Evolutionary conservation across 2,888 invertebrate genomes (phyloP).

Genomic region (Lydus trimaculatus): DNA sequence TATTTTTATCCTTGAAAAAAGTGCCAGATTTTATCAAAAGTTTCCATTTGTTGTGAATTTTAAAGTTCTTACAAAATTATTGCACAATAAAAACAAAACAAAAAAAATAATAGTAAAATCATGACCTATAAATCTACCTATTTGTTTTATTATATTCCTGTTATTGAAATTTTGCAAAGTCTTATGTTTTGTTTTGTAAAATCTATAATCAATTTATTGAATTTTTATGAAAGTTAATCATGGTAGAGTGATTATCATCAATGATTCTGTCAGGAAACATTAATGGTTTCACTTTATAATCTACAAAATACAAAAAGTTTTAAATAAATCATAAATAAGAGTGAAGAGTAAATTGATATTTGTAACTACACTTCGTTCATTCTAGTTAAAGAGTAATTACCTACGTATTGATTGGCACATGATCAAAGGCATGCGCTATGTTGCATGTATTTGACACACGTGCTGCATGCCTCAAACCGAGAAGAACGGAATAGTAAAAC

Average conservation of each 20-base stretch:
- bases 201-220: not conserved
- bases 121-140: not conserved
- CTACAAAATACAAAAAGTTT: too few species aligned
- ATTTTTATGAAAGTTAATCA: not conserved
- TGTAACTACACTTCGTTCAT: too few species aligned
- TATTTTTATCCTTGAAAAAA: not conserved
- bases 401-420: too few species aligned
- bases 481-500: too few species aligned
- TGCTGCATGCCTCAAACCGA: too few species aligned
- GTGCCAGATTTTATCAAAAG: not conserved
- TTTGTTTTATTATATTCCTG: not conserved
- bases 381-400: too few species aligned
- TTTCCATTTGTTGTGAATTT: not conserved
- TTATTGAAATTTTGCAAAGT: not conserved
- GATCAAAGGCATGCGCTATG: too few species aligned
- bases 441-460: too few species aligned
- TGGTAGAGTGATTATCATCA: not conserved
- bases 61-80: not conserved
- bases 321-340: not conserved
- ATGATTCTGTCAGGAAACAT: not conserved
- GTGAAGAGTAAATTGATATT: not conserved
- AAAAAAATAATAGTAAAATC: not conserved
- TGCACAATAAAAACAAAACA: not conserved
- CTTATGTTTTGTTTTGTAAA: not conserved
- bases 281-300: not conserved